These are phyloP conservation scores for Callocephalon fimbriatum DNA, from an alignment of 2,113 vertebrate species.

Conservation along the genomic window DNA sequence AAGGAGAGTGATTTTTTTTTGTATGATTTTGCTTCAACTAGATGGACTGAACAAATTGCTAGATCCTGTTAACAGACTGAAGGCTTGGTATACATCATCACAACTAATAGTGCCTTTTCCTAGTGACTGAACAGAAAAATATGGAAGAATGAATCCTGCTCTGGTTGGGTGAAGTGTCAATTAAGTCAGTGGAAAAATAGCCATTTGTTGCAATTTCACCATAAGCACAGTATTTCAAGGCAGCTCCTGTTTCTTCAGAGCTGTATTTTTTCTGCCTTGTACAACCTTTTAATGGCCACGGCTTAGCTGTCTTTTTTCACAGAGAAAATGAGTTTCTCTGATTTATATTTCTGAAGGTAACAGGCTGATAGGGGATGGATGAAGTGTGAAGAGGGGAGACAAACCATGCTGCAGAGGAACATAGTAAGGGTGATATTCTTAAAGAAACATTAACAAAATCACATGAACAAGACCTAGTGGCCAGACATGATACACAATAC, in stretches of 20 bases:
- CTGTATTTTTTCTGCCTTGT: neutral
- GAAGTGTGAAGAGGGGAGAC: neutral
- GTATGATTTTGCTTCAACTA: neutral
- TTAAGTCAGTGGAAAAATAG: neutral
- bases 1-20: neutral
- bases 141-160: neutral
- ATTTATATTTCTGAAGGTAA: neutral
- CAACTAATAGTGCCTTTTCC: neutral
- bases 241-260: neutral
- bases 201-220: neutral
- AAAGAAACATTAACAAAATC: neutral
- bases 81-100: neutral
- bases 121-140: neutral
- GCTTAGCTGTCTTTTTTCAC: neutral
- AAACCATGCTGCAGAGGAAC: neutral
- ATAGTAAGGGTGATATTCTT: neutral
- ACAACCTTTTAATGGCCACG: neutral
- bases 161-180: neutral
- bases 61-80: neutral
- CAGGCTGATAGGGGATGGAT: neutral
- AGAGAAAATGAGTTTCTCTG: neutral
- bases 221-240: neutral
- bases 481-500: neutral
- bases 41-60: neutral
- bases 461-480: neutral